Conservation (phyloP, 2,797 vertebrate genomes). For the Trichosurus vulpecula region DNA sequence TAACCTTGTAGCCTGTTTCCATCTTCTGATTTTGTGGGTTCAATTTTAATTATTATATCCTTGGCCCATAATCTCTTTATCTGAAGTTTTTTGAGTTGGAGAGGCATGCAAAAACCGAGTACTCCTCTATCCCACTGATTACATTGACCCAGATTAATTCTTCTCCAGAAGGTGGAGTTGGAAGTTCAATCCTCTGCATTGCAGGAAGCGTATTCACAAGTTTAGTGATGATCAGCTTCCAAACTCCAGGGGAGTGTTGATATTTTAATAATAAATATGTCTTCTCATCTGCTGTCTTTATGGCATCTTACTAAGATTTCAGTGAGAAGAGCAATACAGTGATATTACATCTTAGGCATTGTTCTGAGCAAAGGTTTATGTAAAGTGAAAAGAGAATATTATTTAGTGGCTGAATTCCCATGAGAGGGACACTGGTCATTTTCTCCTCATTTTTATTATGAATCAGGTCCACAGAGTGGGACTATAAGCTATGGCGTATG, state of each 20-base stretch:
- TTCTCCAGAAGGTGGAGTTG: not conserved
- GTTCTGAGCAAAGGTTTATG: slow-evolving; percentile 15
- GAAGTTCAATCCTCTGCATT: not conserved
- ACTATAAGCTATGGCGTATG: not conserved
- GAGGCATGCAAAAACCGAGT: not conserved
- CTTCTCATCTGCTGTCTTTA: slow-evolving; percentile 49
- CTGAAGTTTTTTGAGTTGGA: not conserved
- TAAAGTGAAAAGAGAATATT: too few species aligned
- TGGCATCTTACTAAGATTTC: slow-evolving; percentile 25
- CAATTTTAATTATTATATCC: not conserved
- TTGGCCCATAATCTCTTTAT: not conserved
- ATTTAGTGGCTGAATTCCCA: not conserved
- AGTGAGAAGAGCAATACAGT: not conserved
- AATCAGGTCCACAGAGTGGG: slow-evolving; percentile 4
- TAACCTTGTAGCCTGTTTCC: not conserved
- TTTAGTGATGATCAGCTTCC: slow-evolving; percentile 56
- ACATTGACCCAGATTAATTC: not conserved
- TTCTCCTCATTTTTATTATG: not conserved
- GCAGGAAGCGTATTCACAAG: slow-evolving; percentile 23
- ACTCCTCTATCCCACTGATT: not conserved
- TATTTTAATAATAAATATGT: slow-evolving; percentile 62
- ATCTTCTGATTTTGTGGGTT: not conserved
- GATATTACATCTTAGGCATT: not conserved
- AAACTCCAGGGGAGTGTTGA: slow-evolving; percentile 47
- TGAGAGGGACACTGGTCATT: not conserved